A percentile compares a stretch with the other conserved stretches of the same genome.
These are phyloP conservation scores for Microhierax caerulescens DNA, from an alignment of 2,797 vertebrate genomes.

Conservation along the genomic window DNA sequence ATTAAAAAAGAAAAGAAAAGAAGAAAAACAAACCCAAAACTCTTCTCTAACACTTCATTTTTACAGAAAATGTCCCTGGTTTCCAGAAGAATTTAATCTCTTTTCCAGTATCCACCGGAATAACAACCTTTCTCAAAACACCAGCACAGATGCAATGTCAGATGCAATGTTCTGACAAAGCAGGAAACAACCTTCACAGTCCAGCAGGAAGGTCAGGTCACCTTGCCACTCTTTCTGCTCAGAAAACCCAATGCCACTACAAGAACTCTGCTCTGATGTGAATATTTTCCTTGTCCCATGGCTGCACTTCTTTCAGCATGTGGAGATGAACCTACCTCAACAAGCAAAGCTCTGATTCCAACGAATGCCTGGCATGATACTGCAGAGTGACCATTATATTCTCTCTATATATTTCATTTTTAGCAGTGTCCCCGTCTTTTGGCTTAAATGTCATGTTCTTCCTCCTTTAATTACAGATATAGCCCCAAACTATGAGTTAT, in stretches of 20 bases:
- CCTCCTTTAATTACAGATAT: background rate
- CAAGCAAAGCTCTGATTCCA: background rate
- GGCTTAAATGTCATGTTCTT: background rate
- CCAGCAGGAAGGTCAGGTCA: constrained; percentile 53
- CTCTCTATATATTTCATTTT: background rate
- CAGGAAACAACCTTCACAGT: constrained; percentile 57
- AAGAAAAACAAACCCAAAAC: background rate
- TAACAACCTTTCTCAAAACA: constrained; percentile 24
- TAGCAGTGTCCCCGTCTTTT: background rate
- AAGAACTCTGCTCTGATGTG: constrained; percentile 10
- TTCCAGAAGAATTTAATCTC: constrained; percentile 31
- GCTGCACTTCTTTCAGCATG: background rate
- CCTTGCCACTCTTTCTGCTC: constrained; percentile 16
- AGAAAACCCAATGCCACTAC: background rate
- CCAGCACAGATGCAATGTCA: background rate
- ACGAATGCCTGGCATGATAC: background rate
- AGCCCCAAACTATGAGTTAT: background rate
- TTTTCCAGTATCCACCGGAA: constrained; percentile 30
- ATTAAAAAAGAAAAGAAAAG: background rate
- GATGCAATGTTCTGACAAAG: background rate
- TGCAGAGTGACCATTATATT: background rate
- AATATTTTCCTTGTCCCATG: background rate
- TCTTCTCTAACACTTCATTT: constrained; percentile 1
- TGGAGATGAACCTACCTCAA: background rate
- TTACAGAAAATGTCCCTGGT: background rate